Evolutionary conservation across 2,888 invertebrate species (phyloP), one percentile per base, ranked within the genome.

Genomic region (Galerucella pusilla): DNA sequence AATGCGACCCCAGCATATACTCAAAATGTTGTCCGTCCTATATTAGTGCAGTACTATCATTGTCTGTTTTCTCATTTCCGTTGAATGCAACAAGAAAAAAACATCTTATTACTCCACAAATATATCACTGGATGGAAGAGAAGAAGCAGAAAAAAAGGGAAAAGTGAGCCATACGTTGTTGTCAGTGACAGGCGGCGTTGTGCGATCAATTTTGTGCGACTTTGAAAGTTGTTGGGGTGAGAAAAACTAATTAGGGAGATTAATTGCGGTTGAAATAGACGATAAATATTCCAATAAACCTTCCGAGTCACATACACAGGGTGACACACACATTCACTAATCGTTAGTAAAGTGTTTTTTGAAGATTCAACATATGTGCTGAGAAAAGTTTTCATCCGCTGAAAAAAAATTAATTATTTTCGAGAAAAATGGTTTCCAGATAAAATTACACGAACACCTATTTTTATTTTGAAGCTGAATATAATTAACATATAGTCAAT

Each of bases 201-300:
- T 82, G 81, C 84, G 83, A 86, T 86, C 85, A 84, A 85, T 87
- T 85, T 83, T 83, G 81, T 82, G 83, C 84, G 85, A 86, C 84
- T 85, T 85, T 85, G 82, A 81, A 83, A 84, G 81, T 83, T 84
- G 83, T 82, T 82, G 82, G 85, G 83, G 83, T 84, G 83, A 85
- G 81, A 86, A 86, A 87, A 87, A 86, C 86, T 85, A 87, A 87
- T 87, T 86, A 86, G 85, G 83, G 83, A 85, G 86, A 86, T 86
- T 86, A 86, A 86, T 86, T 85, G 86, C 83, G 84, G 84, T 81
- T 81, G 81, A 73, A 81, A 76, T 74, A 35, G 69, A 60, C 63
- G 83, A 83, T 85, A 86, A 85, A 85, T 86, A 85, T 85, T 85
- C 83, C 82, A 85, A 85, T 85, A 85, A 83, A 84, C 80, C 81